These are phyloP conservation scores for Oenanthe oenanthe DNA, from an alignment of 2,113 vertebrate species.

Conservation along the genomic window DNA sequence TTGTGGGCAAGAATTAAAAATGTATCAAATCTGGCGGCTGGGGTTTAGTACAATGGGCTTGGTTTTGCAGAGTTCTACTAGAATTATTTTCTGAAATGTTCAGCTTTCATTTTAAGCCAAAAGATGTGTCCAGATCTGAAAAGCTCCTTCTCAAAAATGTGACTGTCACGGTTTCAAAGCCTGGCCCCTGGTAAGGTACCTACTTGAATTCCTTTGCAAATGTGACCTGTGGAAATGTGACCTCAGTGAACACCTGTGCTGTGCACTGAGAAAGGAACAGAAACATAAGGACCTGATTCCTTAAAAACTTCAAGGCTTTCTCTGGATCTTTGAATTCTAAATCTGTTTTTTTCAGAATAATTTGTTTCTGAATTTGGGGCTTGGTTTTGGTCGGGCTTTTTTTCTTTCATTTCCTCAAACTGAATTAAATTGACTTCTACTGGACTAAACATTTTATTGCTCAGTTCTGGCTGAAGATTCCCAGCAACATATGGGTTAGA, in stretches of 20 bases:
- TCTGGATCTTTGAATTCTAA: background rate
- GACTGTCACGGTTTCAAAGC: background rate
- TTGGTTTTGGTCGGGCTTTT: background rate
- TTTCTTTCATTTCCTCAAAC: background rate
- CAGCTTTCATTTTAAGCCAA: background rate
- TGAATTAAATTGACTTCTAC: background rate
- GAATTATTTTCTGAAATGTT: background rate
- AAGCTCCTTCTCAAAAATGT: background rate
- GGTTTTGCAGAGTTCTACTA: background rate
- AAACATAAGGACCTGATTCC: background rate
- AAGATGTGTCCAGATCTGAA: background rate
- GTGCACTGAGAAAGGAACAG: background rate
- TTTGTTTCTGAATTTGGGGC: background rate
- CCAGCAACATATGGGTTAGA: background rate
- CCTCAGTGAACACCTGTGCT: background rate
- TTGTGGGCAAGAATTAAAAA: background rate
- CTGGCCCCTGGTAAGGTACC: background rate
- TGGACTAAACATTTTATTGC: background rate
- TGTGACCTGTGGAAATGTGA: background rate
- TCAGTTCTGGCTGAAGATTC: background rate
- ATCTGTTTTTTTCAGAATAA: background rate
- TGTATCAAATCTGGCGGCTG: background rate
- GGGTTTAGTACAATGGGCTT: background rate
- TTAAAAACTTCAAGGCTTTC: background rate
- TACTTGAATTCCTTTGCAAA: background rate